These are phyloP conservation scores for Protodeltote pygarga DNA, from an alignment of 2,888 invertebrate genomes.

Conservation along the genomic window DNA sequence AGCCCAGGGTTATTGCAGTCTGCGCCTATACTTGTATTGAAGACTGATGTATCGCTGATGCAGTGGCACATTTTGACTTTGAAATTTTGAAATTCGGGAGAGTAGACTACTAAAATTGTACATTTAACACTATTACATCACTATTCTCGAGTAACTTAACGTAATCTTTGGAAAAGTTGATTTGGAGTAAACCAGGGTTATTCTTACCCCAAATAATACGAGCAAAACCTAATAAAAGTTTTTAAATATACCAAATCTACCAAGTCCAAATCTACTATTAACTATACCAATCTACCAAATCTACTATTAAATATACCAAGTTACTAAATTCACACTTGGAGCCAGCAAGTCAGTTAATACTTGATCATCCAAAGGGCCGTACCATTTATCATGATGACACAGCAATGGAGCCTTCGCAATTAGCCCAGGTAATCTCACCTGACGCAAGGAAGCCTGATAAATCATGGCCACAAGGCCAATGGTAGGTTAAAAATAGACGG, in stretches of 20 bases:
- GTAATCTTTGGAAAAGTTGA: too few species aligned
- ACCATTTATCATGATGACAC: slow-evolving; percentile 38
- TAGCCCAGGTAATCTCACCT: slow-evolving; percentile 48
- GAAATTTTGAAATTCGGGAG: neutral
- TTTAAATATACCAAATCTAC: too few species aligned
- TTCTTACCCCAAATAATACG: too few species aligned
- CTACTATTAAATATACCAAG: too few species aligned
- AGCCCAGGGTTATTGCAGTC: slow-evolving; percentile 47
- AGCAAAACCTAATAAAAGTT: too few species aligned
- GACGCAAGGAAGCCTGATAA: slow-evolving; percentile 43
- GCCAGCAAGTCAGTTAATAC: slow-evolving; percentile 24
- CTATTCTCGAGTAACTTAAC: too few species aligned
- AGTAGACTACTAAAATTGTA: neutral
- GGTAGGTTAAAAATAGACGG: slow-evolving; percentile 3
- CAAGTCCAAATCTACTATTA: too few species aligned
- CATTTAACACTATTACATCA: neutral
- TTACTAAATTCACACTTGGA: too few species aligned
- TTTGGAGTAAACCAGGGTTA: too few species aligned
- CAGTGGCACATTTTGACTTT: neutral
- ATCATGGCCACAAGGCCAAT: slow-evolving; percentile 39
- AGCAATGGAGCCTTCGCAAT: slow-evolving; percentile 38
- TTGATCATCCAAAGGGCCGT: slow-evolving; percentile 33
- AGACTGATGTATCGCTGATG: slow-evolving; percentile 19
- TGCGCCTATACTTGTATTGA: slow-evolving; percentile 16
- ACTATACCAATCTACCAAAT: too few species aligned